phyloP scores from a whole-genome alignment of 2,797 vertebrate genomes.

The Lepilemur septentrionalis region DNA sequence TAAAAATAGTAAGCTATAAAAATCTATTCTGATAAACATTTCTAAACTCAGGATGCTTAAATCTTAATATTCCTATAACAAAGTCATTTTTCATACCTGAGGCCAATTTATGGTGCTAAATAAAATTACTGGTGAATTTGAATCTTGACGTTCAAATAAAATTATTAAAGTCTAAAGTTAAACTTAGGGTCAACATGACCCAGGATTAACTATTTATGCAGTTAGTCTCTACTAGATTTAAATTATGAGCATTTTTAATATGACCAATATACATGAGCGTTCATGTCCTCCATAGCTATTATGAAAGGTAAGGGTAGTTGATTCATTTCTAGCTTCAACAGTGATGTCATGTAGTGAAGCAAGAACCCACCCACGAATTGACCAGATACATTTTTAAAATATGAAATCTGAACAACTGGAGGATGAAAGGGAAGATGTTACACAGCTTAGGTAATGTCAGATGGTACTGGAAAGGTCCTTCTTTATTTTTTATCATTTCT shows the following conservation, averaged over 20 bases:
- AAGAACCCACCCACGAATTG: not conserved
- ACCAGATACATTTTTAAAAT: not conserved
- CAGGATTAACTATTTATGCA: not conserved
- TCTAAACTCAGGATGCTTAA: not conserved
- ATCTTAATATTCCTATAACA: not conserved
- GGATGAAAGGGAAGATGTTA: not conserved
- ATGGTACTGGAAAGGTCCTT: not conserved
- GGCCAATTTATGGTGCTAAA: not conserved
- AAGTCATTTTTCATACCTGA: not conserved
- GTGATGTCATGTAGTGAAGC: not conserved
- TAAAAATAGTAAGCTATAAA: not conserved
- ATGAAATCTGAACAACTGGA: not conserved
- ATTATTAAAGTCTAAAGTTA: not conserved
- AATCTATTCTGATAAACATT: not conserved
- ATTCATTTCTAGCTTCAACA: not conserved
- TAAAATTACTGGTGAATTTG: not conserved
- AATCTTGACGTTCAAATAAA: not conserved
- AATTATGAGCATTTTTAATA: not conserved
- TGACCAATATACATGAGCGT: not conserved
- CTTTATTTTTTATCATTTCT: not conserved
- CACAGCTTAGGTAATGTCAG: not conserved
- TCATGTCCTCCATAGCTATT: no score
- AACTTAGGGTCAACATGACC: not conserved
- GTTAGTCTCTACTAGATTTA: not conserved
- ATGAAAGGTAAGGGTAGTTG: not conserved